A percentile compares a stretch with the other conserved stretches of the same genome.
Conservation (phyloP, 2,797 vertebrate species). For the Gallinago nigripennis region DNA sequence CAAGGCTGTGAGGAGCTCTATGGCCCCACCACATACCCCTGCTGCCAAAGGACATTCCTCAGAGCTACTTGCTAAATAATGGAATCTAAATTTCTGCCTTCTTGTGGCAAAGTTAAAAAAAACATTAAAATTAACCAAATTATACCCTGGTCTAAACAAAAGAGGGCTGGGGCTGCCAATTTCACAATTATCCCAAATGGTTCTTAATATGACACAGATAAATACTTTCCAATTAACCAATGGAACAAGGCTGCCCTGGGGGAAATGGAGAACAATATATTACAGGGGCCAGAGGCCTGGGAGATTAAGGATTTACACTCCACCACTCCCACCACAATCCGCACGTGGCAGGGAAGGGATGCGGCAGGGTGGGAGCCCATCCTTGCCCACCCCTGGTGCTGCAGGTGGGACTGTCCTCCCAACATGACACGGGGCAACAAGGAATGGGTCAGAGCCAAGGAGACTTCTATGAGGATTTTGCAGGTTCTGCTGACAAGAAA, state of each 20-base stretch:
- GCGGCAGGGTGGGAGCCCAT: neutral
- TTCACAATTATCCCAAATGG: constrained; percentile 55
- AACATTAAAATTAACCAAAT: constrained; percentile 56
- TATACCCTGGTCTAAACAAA: constrained; percentile 63
- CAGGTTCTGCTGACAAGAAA: neutral
- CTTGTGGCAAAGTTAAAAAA: constrained; percentile 52
- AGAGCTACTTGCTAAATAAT: constrained; percentile 49
- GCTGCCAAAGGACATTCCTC: constrained; percentile 49
- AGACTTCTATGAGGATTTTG: neutral
- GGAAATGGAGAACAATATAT: constrained; percentile 50
- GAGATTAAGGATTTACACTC: constrained; percentile 42
- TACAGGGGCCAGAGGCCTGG: neutral
- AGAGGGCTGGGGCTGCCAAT: constrained; percentile 34
- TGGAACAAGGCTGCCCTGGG: constrained; percentile 56
- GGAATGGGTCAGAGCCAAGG: neutral
- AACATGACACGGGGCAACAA: neutral
- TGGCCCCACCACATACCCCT: neutral
- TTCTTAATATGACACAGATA: constrained; percentile 64
- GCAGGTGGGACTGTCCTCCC: neutral
- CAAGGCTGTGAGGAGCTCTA: neutral
- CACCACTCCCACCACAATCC: neutral
- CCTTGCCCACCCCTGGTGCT: neutral
- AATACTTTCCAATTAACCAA: constrained; percentile 59
- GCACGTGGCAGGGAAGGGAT: neutral
- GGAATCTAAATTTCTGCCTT: constrained; percentile 49